Percentiles rank a stretch among this genome's conserved stretches.
phyloP scores from a whole-genome alignment of 2,888 invertebrate genomes.

The Parochlus steinenii region DNA sequence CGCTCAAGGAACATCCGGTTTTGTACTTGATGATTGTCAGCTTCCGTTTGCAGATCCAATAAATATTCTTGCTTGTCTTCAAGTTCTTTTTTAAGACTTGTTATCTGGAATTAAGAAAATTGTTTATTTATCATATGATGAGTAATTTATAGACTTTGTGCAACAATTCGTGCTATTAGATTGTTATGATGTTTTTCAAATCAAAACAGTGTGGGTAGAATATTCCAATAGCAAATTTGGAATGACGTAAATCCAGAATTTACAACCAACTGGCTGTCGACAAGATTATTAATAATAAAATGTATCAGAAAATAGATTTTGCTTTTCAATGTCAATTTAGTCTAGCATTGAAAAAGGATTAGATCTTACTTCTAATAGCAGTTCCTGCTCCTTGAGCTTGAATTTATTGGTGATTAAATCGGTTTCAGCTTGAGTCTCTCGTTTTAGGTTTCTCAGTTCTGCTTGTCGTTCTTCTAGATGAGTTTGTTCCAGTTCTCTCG shows the following conservation, averaged over 20 bases:
- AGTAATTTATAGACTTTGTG: background rate
- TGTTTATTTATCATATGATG: too few species aligned
- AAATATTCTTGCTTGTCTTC: slow-evolving; percentile 47
- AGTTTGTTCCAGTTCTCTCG: slow-evolving; percentile 40
- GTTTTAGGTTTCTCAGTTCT: slow-evolving; percentile 37
- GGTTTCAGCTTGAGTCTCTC: slow-evolving; percentile 39
- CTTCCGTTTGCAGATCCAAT: slow-evolving; percentile 41
- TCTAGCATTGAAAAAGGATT: slow-evolving; percentile 1
- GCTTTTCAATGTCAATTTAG: background rate
- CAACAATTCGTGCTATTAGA: background rate
- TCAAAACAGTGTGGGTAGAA: too few species aligned
- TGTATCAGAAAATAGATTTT: background rate
- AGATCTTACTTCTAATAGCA: slow-evolving; percentile 34
- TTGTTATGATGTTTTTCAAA: too few species aligned
- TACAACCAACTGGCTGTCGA: too few species aligned
- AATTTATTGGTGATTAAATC: slow-evolving; percentile 35
- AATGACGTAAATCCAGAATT: too few species aligned
- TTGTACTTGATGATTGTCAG: slow-evolving; percentile 46
- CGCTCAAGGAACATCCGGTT: slow-evolving; percentile 30
- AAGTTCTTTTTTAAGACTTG: slow-evolving; percentile 45
- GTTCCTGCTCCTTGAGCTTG: slow-evolving; percentile 38
- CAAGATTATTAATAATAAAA: background rate
- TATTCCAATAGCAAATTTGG: too few species aligned
- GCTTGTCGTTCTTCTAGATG: slow-evolving; percentile 41
- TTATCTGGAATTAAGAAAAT: slow-evolving; percentile 35